These are phyloP conservation scores for Botia kubotai DNA, from an alignment of 2,797 vertebrate genomes.

Conservation along the genomic window DNA sequence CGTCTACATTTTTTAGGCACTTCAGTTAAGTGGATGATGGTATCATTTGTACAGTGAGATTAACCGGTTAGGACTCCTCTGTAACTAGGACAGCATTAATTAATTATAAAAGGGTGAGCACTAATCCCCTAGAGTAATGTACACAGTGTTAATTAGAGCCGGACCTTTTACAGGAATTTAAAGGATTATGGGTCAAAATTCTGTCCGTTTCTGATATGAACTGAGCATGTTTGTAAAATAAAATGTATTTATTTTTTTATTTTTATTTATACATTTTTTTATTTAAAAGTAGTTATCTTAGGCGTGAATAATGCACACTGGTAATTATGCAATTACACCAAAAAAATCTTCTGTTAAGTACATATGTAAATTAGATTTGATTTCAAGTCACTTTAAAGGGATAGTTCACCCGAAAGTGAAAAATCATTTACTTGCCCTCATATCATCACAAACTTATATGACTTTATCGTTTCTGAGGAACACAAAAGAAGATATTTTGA, in stretches of 20 bases:
- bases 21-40: conserved; percentile 39
- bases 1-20: not conserved
- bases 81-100: conserved; percentile 65
- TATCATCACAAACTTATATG: no score
- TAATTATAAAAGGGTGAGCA: conserved; percentile 52
- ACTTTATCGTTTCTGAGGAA: no score
- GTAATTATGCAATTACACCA: not conserved
- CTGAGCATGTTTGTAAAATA: not conserved
- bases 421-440: no score
- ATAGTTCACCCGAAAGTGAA: no score
- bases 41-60: conserved; percentile 60
- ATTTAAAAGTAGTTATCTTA: not conserved
- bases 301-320: not conserved
- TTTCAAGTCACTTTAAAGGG: no score
- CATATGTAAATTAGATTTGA: no score
- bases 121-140: conserved; percentile 45
- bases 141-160: conserved; percentile 50
- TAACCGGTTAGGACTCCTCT: conserved; percentile 50
- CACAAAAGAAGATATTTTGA: no score
- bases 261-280: not conserved
- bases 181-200: conserved; percentile 39
- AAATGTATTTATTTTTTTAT: no score
- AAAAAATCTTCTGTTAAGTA: not conserved
- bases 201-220: not conserved
- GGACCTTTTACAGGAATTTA: conserved; percentile 37